Evolutionary conservation across 30 jellyfish, hydroid and myxozoan genomes (phyloP).

Genomic region (Pseudorhiza aurosa): DNA sequence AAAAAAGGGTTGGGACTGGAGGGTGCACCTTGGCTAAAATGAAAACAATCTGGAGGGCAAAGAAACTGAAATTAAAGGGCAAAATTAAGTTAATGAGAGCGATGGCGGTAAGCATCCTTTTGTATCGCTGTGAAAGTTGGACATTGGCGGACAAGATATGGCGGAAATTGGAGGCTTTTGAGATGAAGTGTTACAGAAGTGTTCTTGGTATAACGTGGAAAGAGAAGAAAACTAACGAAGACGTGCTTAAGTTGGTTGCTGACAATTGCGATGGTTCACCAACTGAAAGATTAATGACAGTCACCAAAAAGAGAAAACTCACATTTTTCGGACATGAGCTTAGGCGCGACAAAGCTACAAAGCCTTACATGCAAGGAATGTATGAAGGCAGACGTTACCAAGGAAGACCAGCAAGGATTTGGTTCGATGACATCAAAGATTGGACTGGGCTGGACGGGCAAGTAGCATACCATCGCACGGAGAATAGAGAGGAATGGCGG

Average conservation of each 20-base stretch:
- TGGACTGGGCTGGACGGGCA: not conserved
- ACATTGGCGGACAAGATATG: slow-evolving; percentile 2
- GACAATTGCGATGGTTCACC: not conserved
- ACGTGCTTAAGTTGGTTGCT: not conserved
- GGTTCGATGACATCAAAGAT: slow-evolving; percentile 1
- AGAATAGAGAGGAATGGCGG: not conserved
- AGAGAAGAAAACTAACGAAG: not conserved
- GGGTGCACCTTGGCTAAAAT: no score
- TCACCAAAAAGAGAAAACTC: not conserved
- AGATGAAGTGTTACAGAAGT: not conserved
- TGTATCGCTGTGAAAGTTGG: slow-evolving; percentile 1
- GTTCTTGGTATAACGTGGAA: not conserved
- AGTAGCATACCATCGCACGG: not conserved
- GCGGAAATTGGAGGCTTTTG: not conserved
- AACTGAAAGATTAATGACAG: slow-evolving; percentile 1
- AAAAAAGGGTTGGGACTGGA: no score
- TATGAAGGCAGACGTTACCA: slow-evolving; percentile 4
- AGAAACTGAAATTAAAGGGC: no score
- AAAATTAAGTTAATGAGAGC: no score
- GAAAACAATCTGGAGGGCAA: no score
- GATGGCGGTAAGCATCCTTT: no score
- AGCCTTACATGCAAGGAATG: not conserved
- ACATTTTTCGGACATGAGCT: not conserved
- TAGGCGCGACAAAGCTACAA: slow-evolving; percentile 4
- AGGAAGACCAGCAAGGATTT: slow-evolving; percentile 1